These are phyloP conservation scores for Meloidogyne chitwoodi DNA, from an alignment of 1,140 invertebrate genomes.

Conservation along the genomic window DNA sequence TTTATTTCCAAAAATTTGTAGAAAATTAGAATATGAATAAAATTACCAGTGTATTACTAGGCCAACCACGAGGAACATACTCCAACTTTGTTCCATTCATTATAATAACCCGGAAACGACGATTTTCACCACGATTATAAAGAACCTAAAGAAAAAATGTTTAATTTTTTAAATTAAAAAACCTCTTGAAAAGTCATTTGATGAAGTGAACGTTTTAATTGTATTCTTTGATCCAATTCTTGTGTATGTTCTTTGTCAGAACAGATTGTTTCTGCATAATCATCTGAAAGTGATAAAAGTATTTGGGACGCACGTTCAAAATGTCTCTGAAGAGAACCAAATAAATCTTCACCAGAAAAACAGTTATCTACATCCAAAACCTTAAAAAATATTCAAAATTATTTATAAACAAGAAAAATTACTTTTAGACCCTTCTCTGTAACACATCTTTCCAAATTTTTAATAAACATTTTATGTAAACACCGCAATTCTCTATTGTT, in stretches of 20 bases:
- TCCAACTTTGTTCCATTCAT: not conserved
- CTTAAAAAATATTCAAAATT: not conserved
- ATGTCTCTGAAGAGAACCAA: not conserved
- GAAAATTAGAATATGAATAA: not conserved
- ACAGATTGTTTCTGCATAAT: constrained; percentile 16
- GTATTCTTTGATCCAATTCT: constrained; percentile 14
- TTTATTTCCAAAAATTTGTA: too few relatives aligned
- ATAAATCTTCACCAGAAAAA: constrained; percentile 16
- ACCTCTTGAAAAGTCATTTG: constrained; percentile 23
- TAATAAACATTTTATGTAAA: constrained; percentile 11
- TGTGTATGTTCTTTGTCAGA: not conserved
- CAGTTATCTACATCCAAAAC: constrained; percentile 25
- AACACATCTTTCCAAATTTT: constrained; percentile 6
- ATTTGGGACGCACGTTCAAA: constrained; percentile 18
- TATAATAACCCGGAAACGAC: constrained; percentile 7
- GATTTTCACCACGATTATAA: constrained; percentile 1
- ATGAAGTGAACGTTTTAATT: constrained; percentile 21
- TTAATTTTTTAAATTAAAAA: not conserved
- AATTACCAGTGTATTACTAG: constrained; percentile 10
- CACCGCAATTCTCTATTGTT: not conserved
- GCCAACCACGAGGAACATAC: constrained; percentile 15
- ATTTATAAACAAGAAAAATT: not conserved
- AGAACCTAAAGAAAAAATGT: not conserved
- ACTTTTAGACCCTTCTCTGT: constrained; percentile 10
- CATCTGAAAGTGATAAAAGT: not conserved